Evolutionary conservation across 2,113 vertebrate genomes (phyloP), one percentile per base, ranked within the genome.

Genomic region (Apteryx mantelli): DNA sequence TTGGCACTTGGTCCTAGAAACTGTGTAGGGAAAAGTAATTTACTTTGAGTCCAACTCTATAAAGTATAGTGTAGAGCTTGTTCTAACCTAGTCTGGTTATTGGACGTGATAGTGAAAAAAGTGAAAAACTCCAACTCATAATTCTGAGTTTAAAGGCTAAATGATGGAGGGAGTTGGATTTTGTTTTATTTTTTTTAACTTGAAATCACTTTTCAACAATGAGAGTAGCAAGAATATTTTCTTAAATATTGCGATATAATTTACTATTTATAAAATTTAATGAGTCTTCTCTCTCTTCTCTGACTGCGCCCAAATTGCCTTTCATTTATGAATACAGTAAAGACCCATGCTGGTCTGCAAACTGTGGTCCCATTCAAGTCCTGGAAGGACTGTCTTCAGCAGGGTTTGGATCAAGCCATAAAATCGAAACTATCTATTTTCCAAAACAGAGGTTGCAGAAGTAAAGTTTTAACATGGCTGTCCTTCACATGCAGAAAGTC

Each of bases 341-440:
- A 65, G 64, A 48, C 11, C 21, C 2, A 0, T n/a, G 38, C 26
- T 70, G n/a, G 13, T 58, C n/a, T 70, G 77, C 13, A 4, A 34
- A 66, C 28, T 78, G 44, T 71, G 64, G 26, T 85, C 48, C 53
- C 42, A 11, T 42, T 68, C 36, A 44, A 46, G 65, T 64, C 32
- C 19, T 38, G 22, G 46, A 42, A 82, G 32, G 40, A 28, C 73
- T 65, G 19, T 40, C 11, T 55, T 40, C n/a, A 52, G 18, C 16
- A 32, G 48, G 68, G 53, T 88, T 82, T 77, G 56, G 40, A 34
- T 80, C 6, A 2, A 77, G 26, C 40, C 34, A 5, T 50, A 64
- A 89, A 50, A 78, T 71, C 71, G 82, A 52, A 85, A 74, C 88
- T 78, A 65, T 82, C 80, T 34, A 86, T 83, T 94, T 84, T 94